Conservation (phyloP, 2,113 vertebrate species). For the Perccottus glenii region DNA sequence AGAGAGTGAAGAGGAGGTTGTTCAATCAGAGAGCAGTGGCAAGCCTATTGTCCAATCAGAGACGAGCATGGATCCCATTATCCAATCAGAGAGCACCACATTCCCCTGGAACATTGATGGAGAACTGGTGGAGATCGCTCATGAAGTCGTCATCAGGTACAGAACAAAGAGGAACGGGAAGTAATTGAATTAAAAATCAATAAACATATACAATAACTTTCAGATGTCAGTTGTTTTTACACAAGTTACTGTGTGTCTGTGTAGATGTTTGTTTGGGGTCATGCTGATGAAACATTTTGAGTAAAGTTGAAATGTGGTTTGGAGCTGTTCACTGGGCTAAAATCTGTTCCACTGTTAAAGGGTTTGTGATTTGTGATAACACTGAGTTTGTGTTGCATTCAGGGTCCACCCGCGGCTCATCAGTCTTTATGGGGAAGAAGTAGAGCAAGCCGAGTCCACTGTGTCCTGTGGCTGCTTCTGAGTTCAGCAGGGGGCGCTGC, state of each 20-base stretch:
- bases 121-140: slow-evolving; percentile 65
- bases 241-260: neutral
- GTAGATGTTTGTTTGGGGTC: neutral
- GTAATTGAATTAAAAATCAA: too few species aligned
- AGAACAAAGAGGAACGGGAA: neutral
- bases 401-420: slow-evolving; percentile 72
- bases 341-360: too few species aligned
- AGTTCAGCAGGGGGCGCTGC: slow-evolving; percentile 25
- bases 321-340: too few species aligned
- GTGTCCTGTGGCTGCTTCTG: slow-evolving; percentile 69
- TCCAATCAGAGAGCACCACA: slow-evolving; percentile 39
- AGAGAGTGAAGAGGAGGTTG: slow-evolving; percentile 58
- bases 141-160: slow-evolving; percentile 67
- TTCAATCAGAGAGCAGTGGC: slow-evolving; percentile 54
- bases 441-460: slow-evolving; percentile 52
- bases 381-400: slow-evolving; percentile 8
- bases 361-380: slow-evolving; percentile 16
- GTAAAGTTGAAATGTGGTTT: too few species aligned
- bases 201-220: too few species aligned
- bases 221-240: too few species aligned
- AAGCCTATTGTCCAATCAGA: slow-evolving; percentile 47
- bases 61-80: slow-evolving; percentile 31
- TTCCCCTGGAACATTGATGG: slow-evolving; percentile 75
- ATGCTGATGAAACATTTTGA: too few species aligned
- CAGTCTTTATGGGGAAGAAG: slow-evolving; percentile 66